Conservation (phyloP, 2,888 invertebrate species). For the Smittia aterrima region DNA sequence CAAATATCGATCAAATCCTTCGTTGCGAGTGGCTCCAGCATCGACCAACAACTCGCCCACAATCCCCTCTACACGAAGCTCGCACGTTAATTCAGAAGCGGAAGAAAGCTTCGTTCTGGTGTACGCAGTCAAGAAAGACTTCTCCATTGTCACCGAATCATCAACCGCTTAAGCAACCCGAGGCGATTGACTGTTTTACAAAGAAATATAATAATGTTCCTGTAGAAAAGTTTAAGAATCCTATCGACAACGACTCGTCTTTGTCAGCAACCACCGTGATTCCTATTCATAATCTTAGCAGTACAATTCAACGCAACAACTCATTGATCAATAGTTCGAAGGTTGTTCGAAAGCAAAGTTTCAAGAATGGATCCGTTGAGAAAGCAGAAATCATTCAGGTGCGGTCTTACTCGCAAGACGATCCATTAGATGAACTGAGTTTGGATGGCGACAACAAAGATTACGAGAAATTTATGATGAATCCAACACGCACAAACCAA, state of each 20-base stretch:
- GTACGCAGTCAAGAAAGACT: conserved; percentile 20
- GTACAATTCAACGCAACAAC: conserved; percentile 40
- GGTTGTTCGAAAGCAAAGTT: conserved; percentile 10
- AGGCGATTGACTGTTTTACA: conserved; percentile 30
- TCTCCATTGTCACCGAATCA: conserved; percentile 16
- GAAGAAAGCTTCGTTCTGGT: conserved; percentile 43
- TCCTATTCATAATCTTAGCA: conserved; percentile 32
- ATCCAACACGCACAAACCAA: conserved; percentile 51
- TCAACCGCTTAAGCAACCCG: neutral
- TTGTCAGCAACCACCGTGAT: conserved; percentile 34
- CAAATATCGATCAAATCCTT: conserved; percentile 55
- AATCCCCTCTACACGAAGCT: neutral
- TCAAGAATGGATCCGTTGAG: conserved; percentile 51
- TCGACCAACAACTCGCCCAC: conserved; percentile 47
- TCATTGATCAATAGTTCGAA: conserved; percentile 41
- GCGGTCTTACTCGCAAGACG: conserved; percentile 47
- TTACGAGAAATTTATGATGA: conserved; percentile 50
- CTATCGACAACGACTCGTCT: conserved; percentile 47
- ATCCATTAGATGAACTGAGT: conserved; percentile 47
- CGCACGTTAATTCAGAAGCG: conserved; percentile 33
- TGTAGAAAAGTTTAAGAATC: conserved; percentile 52
- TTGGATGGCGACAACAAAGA: conserved; percentile 55
- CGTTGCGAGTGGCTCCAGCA: conserved; percentile 59
- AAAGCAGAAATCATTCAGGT: conserved; percentile 23
- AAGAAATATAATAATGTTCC: conserved; percentile 48